These are phyloP conservation scores for Phytoseiulus persimilis DNA, from an alignment of 2,888 invertebrate species.

Conservation along the genomic window DNA sequence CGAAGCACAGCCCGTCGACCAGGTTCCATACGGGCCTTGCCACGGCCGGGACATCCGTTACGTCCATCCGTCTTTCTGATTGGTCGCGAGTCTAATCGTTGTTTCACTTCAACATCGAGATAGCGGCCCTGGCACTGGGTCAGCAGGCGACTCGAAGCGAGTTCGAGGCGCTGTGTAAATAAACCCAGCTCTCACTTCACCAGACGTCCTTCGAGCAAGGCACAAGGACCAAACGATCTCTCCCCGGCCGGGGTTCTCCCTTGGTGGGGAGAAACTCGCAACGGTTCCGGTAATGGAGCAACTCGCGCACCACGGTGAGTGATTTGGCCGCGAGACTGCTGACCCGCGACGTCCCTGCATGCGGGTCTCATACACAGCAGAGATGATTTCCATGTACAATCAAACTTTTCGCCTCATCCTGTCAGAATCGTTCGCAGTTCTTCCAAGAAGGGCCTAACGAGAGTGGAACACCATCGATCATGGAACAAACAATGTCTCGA, in stretches of 20 bases:
- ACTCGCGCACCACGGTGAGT: no score
- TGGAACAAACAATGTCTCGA: neutral
- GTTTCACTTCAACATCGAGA: neutral
- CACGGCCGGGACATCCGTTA: no score
- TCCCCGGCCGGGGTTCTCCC: neutral
- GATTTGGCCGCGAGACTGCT: no score
- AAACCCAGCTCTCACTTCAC: neutral
- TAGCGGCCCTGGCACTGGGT: neutral
- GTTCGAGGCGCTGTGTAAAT: neutral
- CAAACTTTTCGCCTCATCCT: neutral
- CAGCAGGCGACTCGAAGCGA: neutral
- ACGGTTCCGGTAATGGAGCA: no score
- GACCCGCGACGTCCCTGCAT: no score
- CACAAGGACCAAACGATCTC: neutral
- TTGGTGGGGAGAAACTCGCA: neutral
- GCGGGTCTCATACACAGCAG: no score
- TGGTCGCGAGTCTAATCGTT: neutral
- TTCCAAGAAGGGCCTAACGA: neutral
- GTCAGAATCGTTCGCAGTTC: neutral
- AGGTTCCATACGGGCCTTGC: neutral
- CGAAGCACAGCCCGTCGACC: neutral
- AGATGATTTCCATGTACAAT: neutral
- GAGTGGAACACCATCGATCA: neutral
- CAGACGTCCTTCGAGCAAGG: neutral
- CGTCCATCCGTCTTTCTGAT: neutral